Conservation (phyloP, 2,113 vertebrate genomes). For the Bostrychus sinensis region DNA sequence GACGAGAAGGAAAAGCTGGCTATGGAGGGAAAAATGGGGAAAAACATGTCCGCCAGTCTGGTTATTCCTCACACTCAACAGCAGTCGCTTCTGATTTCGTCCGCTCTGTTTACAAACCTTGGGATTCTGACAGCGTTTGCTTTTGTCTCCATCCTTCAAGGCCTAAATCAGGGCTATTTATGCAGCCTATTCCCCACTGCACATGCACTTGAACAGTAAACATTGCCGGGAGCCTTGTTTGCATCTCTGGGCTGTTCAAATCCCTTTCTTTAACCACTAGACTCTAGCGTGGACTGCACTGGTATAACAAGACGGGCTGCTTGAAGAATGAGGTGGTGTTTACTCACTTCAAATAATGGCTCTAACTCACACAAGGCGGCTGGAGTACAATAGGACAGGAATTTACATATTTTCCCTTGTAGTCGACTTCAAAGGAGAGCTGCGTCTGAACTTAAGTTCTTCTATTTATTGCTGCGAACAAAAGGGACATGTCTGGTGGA, state of each 20-base stretch:
- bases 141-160: background rate
- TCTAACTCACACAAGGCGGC: slow-evolving; percentile 23
- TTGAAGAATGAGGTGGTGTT: slow-evolving; percentile 16
- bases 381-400: slow-evolving; percentile 4
- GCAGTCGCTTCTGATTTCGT: slow-evolving; percentile 18
- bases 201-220: slow-evolving; percentile 52
- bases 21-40: background rate
- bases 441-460: background rate
- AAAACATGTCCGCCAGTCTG: slow-evolving; percentile 12
- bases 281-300: slow-evolving; percentile 9
- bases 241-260: slow-evolving; percentile 32
- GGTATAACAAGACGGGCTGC: background rate
- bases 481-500: background rate
- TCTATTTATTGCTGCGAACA: slow-evolving; percentile 15
- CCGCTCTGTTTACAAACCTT: slow-evolving; percentile 16
- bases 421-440: slow-evolving; percentile 29
- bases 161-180: slow-evolving; percentile 52
- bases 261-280: slow-evolving; percentile 10
- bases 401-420: slow-evolving; percentile 34
- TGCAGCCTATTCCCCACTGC: slow-evolving; percentile 18
- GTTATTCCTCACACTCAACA: slow-evolving; percentile 19
- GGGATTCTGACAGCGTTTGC: slow-evolving; percentile 37
- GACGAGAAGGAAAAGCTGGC: slow-evolving; percentile 22
- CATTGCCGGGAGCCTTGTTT: slow-evolving; percentile 43
- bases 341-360: slow-evolving; percentile 39